Evolutionary conservation across 1,140 invertebrate genomes (phyloP).

Genomic region (Ostrea denselamellosa): DNA sequence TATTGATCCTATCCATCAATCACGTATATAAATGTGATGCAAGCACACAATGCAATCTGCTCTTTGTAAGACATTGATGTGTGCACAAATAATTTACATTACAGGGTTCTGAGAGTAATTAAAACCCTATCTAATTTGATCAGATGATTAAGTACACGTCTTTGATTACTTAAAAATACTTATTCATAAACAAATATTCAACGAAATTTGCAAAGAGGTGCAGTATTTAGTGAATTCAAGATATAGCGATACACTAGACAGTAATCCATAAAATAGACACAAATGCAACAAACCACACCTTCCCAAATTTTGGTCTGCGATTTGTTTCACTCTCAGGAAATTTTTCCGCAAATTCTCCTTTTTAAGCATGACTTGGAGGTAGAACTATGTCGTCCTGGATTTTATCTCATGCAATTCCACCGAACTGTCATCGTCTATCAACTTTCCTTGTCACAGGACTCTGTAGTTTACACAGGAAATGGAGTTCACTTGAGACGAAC

Average conservation of each 20-base stretch:
- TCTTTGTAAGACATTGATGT: neutral
- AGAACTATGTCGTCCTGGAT: neutral
- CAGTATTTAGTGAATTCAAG: too few species aligned
- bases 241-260: too few species aligned
- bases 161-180: too few species aligned
- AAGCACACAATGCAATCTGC: neutral
- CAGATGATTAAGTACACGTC: too few species aligned
- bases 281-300: constrained; percentile 82
- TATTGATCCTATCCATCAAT: neutral
- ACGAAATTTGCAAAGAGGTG: too few species aligned
- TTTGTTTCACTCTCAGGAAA: constrained; percentile 91
- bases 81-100: neutral
- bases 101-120: too few species aligned
- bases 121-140: too few species aligned
- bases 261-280: neutral
- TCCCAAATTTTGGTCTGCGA: constrained; percentile 92
- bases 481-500: constrained; percentile 40
- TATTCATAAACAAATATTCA: too few species aligned
- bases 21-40: neutral
- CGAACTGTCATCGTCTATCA: constrained; percentile 20
- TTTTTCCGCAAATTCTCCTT: constrained; percentile 84
- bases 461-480: constrained; percentile 29
- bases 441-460: constrained; percentile 35
- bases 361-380: constrained; percentile 70
- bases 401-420: constrained; percentile 26